Evolutionary conservation across 2,888 invertebrate genomes (phyloP), one percentile per base, ranked within the genome.

Genomic region (Oeneis ivallda): DNA sequence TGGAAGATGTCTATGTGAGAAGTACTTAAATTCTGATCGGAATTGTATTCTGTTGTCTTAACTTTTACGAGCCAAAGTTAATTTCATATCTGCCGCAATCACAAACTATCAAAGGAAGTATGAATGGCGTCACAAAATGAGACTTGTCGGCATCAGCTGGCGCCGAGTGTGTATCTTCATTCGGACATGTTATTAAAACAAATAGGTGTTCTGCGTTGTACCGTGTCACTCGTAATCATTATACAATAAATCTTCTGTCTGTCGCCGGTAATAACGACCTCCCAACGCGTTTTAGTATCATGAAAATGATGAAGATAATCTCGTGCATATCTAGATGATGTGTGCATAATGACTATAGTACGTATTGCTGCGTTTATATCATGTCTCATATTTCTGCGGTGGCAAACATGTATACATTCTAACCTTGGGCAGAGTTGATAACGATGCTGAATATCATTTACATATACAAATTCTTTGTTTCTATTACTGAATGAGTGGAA

Each of bases 171-270:
- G 75, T 74, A 62, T 79, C 78, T 77, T 76, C 75, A 74, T 77
- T 77, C 74, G 75, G 75, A 72, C 76, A 74, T 80, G 77, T 82
- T 84, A 85, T 84, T 85, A 81, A 84, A 85, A 85, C 80, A 85
- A 86, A 87, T 84, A 85, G 82, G 80, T 78, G 76, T 78, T 77
- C 76, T 70, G 71, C 72, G 73, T 71, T 72, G 72, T 72, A 69
- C 72, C 69, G 70, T 77, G 80, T 80, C 79, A 76, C 77, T 81
- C 73, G 77, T 79, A 82, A 85, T 85, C 82, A 82, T 82, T 82
- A 79, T 83, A 85, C 83, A 79, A 87, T 87, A 84, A 83, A 86
- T 86, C 83, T 83, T 76, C 64, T 64, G 71, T 71, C 70, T 73
- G 72, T 72, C 73, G 71, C 66, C 64, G 66, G 65, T 68, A 65